These are phyloP conservation scores for Parnassius mnemosyne DNA, from an alignment of 2,888 invertebrate species.

Conservation along the genomic window DNA sequence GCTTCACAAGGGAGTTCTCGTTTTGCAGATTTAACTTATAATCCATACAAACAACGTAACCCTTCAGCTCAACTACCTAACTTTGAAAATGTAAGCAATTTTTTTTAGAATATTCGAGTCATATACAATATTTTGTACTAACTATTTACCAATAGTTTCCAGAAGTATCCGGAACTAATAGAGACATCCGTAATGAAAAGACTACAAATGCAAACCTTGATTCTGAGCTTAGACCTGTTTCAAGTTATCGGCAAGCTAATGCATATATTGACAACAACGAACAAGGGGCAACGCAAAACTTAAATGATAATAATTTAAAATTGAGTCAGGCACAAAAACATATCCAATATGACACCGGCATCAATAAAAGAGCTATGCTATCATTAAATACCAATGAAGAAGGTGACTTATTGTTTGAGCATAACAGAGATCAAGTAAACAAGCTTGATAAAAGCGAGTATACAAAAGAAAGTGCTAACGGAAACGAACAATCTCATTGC, in stretches of 20 bases:
- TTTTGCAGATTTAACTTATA: conserved; percentile 20
- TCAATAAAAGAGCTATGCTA: conserved; percentile 41
- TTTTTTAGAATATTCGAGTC: not conserved
- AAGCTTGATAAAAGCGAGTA: conserved; percentile 34
- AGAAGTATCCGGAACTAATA: conserved; percentile 38
- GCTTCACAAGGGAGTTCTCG: conserved; percentile 15
- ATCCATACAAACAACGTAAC: conserved; percentile 21
- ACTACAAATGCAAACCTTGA: conserved; percentile 24
- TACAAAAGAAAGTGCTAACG: conserved; percentile 40
- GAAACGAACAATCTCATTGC: conserved; percentile 39
- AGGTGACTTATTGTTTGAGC: conserved; percentile 46
- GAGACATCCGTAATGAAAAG: conserved; percentile 39
- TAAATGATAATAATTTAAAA: conserved; percentile 35
- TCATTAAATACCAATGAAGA: conserved; percentile 40
- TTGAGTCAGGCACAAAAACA: conserved; percentile 34
- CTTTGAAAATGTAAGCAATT: conserved; percentile 19
- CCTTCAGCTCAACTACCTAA: conserved; percentile 9
- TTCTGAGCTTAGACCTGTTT: conserved; percentile 4
- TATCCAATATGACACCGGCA: conserved; percentile 32
- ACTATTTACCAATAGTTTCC: conserved; percentile 38
- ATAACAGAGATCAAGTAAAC: conserved; percentile 38
- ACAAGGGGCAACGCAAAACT: conserved; percentile 32
- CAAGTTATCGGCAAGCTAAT: conserved; percentile 15
- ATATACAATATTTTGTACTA: not conserved
- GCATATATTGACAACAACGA: conserved; percentile 21